Percentiles rank a stretch among this genome's conserved stretches.
Evolutionary conservation across 2,888 invertebrate species (phyloP).

Genomic region (Galerucella nymphaeae): DNA sequence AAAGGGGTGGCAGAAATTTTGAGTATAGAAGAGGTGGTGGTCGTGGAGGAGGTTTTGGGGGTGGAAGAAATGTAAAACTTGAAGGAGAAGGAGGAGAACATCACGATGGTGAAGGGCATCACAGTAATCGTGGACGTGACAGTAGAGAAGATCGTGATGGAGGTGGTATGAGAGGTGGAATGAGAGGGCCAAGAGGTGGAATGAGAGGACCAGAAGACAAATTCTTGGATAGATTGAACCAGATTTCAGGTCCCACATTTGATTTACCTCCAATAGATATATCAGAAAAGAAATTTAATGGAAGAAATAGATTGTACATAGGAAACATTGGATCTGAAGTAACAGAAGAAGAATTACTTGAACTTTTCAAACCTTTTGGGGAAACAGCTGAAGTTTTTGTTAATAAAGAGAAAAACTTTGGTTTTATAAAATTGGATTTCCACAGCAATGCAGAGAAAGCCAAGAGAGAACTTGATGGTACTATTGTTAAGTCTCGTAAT

Average conservation of each 20-base stretch:
- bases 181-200: constrained; percentile 51
- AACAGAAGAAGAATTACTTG: constrained; percentile 88
- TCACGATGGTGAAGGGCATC: constrained; percentile 9
- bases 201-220: constrained; percentile 49
- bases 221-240: constrained; percentile 58
- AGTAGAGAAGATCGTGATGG: constrained; percentile 28
- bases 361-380: constrained; percentile 88
- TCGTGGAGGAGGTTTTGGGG: constrained; percentile 19
- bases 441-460: constrained; percentile 94
- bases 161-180: constrained; percentile 55
- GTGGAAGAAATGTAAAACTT: constrained; percentile 7
- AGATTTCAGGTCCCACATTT: constrained; percentile 74
- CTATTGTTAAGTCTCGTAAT: constrained; percentile 82
- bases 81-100: constrained; percentile 14
- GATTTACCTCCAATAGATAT: constrained; percentile 81
- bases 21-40: constrained; percentile 29
- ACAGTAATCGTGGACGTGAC: constrained; percentile 17
- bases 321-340: constrained; percentile 88
- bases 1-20: constrained; percentile 30
- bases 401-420: constrained; percentile 96
- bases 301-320: constrained; percentile 93
- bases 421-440: constrained; percentile 94
- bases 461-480: constrained; percentile 93
- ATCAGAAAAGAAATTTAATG: constrained; percentile 87
- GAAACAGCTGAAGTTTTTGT: constrained; percentile 93